Evolutionary conservation across 2,888 invertebrate species (phyloP).

Genomic region (Cryptocephalus moraei): DNA sequence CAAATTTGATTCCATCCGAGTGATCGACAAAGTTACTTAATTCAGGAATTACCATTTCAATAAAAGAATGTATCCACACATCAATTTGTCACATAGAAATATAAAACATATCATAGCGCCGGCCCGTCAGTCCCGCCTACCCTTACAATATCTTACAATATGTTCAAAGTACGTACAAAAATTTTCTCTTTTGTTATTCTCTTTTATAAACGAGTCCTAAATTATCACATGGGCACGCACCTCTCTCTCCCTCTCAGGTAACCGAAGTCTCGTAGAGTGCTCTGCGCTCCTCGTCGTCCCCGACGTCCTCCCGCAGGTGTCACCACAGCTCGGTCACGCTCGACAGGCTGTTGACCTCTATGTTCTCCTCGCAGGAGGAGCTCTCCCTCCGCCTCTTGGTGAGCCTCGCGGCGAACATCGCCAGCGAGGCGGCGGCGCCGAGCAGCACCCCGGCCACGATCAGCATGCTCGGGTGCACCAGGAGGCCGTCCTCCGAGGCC

Average conservation of each 20-base stretch:
- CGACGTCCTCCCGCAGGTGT: constrained; percentile 47
- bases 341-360: constrained; percentile 50
- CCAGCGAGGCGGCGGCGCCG: constrained; percentile 45
- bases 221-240: constrained; percentile 9
- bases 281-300: constrained; percentile 45
- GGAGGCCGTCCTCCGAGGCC: neutral
- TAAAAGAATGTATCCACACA: constrained; percentile 5
- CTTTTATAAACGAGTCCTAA: constrained; percentile 4
- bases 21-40: neutral
- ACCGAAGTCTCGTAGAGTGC: constrained; percentile 29
- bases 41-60: neutral
- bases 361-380: constrained; percentile 33
- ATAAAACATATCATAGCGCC: constrained; percentile 2
- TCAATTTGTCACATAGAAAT: constrained; percentile 10
- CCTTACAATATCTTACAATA: constrained; percentile 18
- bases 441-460: constrained; percentile 46
- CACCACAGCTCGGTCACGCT: constrained; percentile 63
- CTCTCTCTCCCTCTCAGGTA: constrained; percentile 21
- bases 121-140: constrained; percentile 12
- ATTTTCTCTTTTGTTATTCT: no score
- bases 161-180: neutral
- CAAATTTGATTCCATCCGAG: neutral
- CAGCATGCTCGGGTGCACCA: constrained; percentile 47
- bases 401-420: constrained; percentile 38
- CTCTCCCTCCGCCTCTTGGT: constrained; percentile 26